Evolutionary conservation across 2,113 vertebrate species (phyloP), one percentile per base, ranked within the genome.

Genomic region (Siniperca chuatsi): DNA sequence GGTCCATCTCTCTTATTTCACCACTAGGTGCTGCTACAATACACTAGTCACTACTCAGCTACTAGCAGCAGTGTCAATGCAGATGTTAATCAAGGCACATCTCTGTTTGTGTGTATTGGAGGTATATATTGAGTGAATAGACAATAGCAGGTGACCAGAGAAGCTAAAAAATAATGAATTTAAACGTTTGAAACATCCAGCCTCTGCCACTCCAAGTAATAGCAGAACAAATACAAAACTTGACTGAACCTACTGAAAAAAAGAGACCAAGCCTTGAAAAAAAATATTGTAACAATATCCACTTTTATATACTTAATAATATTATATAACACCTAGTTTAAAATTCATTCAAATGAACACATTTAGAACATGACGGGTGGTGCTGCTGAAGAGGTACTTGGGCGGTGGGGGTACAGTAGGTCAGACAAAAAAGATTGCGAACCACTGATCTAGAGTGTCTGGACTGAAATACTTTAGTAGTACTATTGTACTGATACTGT

Each of bases 11-110:
- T 54, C 54, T 11, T 2, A 2, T 64, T 79, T 70, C 2, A 68
- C 91, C 94, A 92, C 90, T 67, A 86, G 94, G 58, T 89, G 89
- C 15, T 77, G 90, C 92, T 92, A 48, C 82, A 55, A 73, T 66
- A 57, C 46, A 84, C 16, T 21, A 4, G 57, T 74, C n/a, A 15
- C 15, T 1, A 52, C 50, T 58, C 37, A 25, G 42, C 46, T 6
- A 37, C 35, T 37, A 37, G 35, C 35, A 33, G 75, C 42, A 16
- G 35, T 1, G 20, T 48, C 33, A 29, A 4, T n/a, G 29, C 78
- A 82, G 74, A 18, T 77, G 72, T 77, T 68, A 6, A 16, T 76
- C 20, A 55, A 20, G 46, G 37, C 81, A 77, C 69, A 37, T 16
- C 6, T 75, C 6, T 72, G 61, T 60, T 7, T 71, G 62, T 72